phyloP scores from a whole-genome alignment of 2,113 vertebrate genomes.

The Grammomys dolichurus region DNA sequence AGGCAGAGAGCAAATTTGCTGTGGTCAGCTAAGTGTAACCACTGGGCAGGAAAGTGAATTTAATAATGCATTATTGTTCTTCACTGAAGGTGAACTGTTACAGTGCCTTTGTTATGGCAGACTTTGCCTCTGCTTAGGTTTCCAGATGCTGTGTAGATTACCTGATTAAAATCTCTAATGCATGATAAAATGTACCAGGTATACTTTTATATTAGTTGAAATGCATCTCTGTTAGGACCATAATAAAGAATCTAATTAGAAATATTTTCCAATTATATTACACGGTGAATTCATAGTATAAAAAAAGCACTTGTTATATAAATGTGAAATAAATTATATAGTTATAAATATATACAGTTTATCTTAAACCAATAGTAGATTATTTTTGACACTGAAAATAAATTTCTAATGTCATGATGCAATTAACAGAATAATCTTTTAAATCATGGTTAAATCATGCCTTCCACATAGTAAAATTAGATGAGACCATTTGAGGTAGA shows the following conservation, averaged over 20 bases:
- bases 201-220: slow-evolving; percentile 89
- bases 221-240: slow-evolving; percentile 84
- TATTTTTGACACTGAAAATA: background rate
- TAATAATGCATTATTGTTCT: slow-evolving; percentile 99
- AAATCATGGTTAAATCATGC: slow-evolving; percentile 1
- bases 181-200: slow-evolving; percentile 89
- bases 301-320: slow-evolving; percentile 82
- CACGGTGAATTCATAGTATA: slow-evolving; percentile 79
- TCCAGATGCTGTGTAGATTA: slow-evolving; percentile 91
- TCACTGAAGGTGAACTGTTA: slow-evolving; percentile 99
- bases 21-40: slow-evolving; percentile 99
- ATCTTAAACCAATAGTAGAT: slow-evolving; percentile 32
- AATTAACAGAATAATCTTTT: slow-evolving; percentile 37
- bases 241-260: slow-evolving; percentile 87
- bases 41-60: slow-evolving; percentile 99
- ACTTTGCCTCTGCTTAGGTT: slow-evolving; percentile 91
- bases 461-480: slow-evolving; percentile 17
- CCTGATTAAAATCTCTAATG: slow-evolving; percentile 92
- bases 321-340: slow-evolving; percentile 80
- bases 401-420: background rate
- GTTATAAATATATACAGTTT: slow-evolving; percentile 77
- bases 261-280: slow-evolving; percentile 86
- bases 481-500: background rate
- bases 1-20: slow-evolving; percentile 99
- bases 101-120: slow-evolving; percentile 95